Percentiles rank a stretch among this genome's conserved stretches.
phyloP scores from a whole-genome alignment of 2,888 invertebrate genomes.

The Bruchidius siliquastri region DNA sequence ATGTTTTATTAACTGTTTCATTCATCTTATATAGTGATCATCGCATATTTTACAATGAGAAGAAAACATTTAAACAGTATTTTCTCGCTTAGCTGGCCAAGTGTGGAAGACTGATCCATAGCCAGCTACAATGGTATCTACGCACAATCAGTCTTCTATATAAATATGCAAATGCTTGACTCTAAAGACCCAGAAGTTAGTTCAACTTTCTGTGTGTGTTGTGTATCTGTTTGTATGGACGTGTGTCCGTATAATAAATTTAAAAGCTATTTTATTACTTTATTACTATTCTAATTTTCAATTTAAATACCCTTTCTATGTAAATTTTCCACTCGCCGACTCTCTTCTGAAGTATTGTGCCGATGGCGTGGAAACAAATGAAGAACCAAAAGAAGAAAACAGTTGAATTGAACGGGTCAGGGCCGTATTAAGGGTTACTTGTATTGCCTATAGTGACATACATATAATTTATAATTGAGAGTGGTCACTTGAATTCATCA shows the following conservation, averaged over 20 bases:
- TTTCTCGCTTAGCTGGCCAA: slow-evolving; percentile 42
- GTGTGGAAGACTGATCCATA: slow-evolving; percentile 36
- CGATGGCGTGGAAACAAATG: not conserved
- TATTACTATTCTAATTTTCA: slow-evolving; percentile 46
- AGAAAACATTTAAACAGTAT: slow-evolving; percentile 35
- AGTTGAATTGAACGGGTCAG: not conserved
- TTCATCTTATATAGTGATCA: no score
- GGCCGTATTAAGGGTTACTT: not conserved
- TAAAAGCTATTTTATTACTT: slow-evolving; percentile 47
- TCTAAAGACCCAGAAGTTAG: slow-evolving; percentile 22
- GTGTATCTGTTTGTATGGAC: not conserved
- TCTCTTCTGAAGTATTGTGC: slow-evolving; percentile 1
- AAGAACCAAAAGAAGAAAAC: not conserved
- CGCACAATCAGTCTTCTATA: slow-evolving; percentile 31
- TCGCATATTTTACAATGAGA: not conserved
- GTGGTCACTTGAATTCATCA: no score
- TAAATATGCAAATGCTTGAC: slow-evolving; percentile 40
- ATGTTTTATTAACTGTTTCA: no score
- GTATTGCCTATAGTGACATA: no score
- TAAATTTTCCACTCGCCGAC: slow-evolving; percentile 30
- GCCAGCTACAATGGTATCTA: slow-evolving; percentile 21
- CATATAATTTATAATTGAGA: no score
- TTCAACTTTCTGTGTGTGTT: slow-evolving; percentile 26
- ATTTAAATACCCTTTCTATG: slow-evolving; percentile 47
- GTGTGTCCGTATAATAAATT: slow-evolving; percentile 35